These are phyloP conservation scores for Liposcelis brunnea DNA, from an alignment of 2,888 invertebrate species.

Conservation along the genomic window DNA sequence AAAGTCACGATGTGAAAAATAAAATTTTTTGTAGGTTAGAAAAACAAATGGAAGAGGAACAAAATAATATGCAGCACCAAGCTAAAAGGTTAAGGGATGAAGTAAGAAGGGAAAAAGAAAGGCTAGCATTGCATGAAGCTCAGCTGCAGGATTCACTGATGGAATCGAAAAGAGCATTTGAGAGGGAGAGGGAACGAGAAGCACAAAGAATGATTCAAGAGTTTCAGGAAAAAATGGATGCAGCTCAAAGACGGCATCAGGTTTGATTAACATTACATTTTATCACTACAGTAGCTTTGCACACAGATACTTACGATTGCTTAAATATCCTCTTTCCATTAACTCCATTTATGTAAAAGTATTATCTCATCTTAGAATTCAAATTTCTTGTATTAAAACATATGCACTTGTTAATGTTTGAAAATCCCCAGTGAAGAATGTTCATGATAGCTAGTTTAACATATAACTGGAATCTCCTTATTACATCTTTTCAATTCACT, in stretches of 20 bases:
- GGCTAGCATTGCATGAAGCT: conserved; percentile 18
- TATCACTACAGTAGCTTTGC: no score
- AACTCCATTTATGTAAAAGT: no score
- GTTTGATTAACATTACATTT: conserved; percentile 2
- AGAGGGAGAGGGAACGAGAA: conserved; percentile 18
- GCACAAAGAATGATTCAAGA: conserved; percentile 15
- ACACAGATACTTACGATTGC: no score
- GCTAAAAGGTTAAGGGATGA: conserved; percentile 32
- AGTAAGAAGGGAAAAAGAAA: conserved; percentile 28
- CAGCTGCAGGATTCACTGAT: conserved; percentile 15
- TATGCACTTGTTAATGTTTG: no score
- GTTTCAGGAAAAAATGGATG: conserved; percentile 13
- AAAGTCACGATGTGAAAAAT: no score
- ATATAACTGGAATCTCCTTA: no score
- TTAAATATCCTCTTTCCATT: no score
- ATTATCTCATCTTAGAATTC: no score
- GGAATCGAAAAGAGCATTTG: conserved; percentile 17
- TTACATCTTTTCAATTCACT: no score
- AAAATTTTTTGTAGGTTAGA: conserved; percentile 29
- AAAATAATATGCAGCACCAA: conserved; percentile 36
- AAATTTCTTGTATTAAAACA: no score
- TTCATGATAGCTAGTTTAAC: no score
- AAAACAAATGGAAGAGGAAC: conserved; percentile 35
- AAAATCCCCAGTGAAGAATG: no score
- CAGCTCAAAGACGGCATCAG: conserved; percentile 14